phyloP scores from a whole-genome alignment of 2,797 vertebrate genomes.

The Remorina albescens region DNA sequence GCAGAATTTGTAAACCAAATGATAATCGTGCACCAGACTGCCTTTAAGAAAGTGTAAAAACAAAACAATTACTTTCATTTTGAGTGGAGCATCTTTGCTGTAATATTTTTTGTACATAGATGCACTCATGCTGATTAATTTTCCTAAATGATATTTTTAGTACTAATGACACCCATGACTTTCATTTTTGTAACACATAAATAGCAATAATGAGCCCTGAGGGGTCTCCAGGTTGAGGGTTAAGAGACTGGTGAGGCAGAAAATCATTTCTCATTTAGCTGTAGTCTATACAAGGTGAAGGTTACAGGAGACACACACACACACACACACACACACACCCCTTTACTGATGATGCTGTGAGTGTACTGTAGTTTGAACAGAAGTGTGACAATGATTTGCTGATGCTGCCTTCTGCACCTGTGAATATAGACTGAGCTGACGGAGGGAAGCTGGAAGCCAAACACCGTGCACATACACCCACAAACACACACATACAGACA shows the following conservation, averaged over 20 bases:
- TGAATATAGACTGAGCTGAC: constrained; percentile 46
- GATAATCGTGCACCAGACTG: constrained; percentile 1
- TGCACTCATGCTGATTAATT: background rate
- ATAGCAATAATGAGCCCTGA: constrained; percentile 18
- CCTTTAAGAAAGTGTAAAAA: background rate
- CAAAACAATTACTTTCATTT: background rate
- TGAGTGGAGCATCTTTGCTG: background rate
- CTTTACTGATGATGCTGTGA: constrained; percentile 36
- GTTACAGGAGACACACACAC: constrained; percentile 51
- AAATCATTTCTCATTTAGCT: constrained; percentile 73
- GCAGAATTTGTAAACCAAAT: background rate
- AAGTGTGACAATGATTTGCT: constrained; percentile 58
- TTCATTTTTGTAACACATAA: background rate
- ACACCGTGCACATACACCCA: background rate
- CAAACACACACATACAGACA: constrained; percentile 8
- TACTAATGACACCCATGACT: background rate
- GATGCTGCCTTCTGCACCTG: constrained; percentile 50
- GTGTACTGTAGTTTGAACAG: constrained; percentile 34
- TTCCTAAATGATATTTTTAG: background rate
- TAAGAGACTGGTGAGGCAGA: constrained; percentile 67
- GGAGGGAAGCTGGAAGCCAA: constrained; percentile 48
- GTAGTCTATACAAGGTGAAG: constrained; percentile 68
- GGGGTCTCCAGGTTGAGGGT: constrained; percentile 46
- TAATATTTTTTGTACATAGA: background rate
- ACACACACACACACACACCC: constrained; percentile 5